Conservation (phyloP, 2,888 invertebrate genomes). For the Trileptium ribeirensis region DNA sequence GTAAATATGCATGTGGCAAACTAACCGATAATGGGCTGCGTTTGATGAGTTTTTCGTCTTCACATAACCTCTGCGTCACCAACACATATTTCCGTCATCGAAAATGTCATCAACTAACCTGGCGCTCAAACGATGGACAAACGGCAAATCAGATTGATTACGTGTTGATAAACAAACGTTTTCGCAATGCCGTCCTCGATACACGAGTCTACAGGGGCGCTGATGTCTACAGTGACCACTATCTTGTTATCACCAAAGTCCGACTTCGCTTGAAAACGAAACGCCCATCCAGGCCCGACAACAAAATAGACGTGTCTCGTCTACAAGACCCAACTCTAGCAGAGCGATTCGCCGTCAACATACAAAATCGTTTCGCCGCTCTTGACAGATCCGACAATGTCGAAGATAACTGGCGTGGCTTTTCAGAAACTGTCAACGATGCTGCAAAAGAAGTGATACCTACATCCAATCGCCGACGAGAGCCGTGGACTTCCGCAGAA, state of each 20-base stretch:
- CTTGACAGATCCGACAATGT: no score
- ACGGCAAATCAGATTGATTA: neutral
- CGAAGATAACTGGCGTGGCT: neutral
- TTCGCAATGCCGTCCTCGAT: neutral
- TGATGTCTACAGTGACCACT: neutral
- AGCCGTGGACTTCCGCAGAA: neutral
- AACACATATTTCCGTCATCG: neutral
- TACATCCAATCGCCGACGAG: neutral
- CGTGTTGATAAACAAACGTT: neutral
- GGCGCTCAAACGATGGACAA: slow-evolving; percentile 1
- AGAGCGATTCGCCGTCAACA: no score
- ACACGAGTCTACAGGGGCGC: neutral
- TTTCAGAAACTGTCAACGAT: neutral
- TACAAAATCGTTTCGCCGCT: no score
- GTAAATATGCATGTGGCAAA: neutral
- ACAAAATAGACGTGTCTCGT: no score
- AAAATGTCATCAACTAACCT: neutral
- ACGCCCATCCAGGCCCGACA: neutral
- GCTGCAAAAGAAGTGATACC: neutral
- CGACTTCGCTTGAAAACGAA: neutral
- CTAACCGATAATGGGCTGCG: neutral
- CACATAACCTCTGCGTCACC: neutral
- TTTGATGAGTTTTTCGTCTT: neutral
- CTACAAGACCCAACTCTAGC: no score
- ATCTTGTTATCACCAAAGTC: neutral